These are phyloP conservation scores for Epsilonema sp. DNA, from an alignment of 2,888 invertebrate genomes.

Conservation along the genomic window DNA sequence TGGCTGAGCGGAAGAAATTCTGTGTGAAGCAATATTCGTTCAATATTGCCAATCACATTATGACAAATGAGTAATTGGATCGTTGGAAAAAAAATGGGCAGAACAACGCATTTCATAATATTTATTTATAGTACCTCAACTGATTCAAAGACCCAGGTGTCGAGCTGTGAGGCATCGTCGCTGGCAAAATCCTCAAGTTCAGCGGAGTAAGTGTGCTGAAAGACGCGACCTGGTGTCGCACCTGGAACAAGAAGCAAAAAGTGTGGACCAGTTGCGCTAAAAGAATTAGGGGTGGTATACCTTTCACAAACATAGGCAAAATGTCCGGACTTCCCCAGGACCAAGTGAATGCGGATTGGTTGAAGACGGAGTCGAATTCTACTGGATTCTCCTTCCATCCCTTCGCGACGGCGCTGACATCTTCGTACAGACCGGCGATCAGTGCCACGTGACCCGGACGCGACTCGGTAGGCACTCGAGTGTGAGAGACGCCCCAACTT, in stretches of 20 bases:
- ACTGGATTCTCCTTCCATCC: conserved; percentile 90
- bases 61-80: no score
- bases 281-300: conserved; percentile 30
- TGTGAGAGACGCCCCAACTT: conserved; percentile 55
- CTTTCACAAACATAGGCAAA: conserved; percentile 66
- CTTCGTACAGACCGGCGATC: conserved; percentile 87
- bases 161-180: conserved; percentile 40
- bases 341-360: conserved; percentile 61
- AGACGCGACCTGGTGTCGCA: conserved; percentile 34
- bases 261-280: no score
- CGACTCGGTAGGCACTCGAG: conserved; percentile 86
- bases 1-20: neutral
- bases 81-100: no score
- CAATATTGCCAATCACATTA: no score
- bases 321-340: conserved; percentile 93
- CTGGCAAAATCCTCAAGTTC: conserved; percentile 58
- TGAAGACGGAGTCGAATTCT: conserved; percentile 87
- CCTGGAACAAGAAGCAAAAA: conserved; percentile 29
- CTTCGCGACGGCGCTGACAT: conserved; percentile 77
- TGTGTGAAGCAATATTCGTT: no score
- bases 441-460: conserved; percentile 91
- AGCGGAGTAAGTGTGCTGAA: conserved; percentile 40
- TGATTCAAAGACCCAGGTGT: conserved; percentile 68
- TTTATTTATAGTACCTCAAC: neutral
- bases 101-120: no score